Conservation (phyloP, 1,140 invertebrate genomes). For the Apocrypta bakeri region DNA sequence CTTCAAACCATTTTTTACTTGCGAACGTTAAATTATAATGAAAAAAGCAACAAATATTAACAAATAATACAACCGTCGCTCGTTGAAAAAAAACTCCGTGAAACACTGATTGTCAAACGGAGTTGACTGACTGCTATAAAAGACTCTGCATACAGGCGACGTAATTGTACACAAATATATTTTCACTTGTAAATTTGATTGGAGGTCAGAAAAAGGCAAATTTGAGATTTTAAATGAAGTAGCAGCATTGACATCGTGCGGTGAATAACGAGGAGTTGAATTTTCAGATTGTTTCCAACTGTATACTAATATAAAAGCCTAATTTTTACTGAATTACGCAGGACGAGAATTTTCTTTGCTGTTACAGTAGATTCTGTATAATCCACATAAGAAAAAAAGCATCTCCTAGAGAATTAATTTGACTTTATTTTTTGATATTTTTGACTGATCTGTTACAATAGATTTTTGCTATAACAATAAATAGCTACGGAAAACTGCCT, state of each 20-base stretch:
- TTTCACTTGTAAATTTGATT: slow-evolving; percentile 43
- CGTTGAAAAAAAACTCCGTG: background rate
- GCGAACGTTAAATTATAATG: no score
- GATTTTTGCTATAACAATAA: background rate
- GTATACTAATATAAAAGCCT: no score
- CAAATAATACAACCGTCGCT: background rate
- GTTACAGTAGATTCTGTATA: background rate
- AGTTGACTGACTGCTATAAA: slow-evolving; percentile 70
- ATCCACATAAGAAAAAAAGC: background rate
- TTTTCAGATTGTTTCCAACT: background rate
- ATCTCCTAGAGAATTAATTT: background rate
- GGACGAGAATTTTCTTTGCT: background rate
- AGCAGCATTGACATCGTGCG: background rate
- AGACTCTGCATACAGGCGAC: slow-evolving; percentile 65
- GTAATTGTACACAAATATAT: slow-evolving; percentile 39
- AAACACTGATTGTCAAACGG: background rate
- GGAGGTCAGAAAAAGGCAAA: slow-evolving; percentile 3
- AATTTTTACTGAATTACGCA: slow-evolving; percentile 9
- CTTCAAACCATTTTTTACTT: background rate
- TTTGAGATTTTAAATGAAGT: slow-evolving; percentile 16
- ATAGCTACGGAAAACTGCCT: background rate
- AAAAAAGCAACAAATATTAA: no score
- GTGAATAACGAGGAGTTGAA: background rate
- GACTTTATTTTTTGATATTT: no score
- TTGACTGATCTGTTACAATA: no score